Evolutionary conservation across 2,888 invertebrate species (phyloP).

Genomic region (Spodoptera picta): DNA sequence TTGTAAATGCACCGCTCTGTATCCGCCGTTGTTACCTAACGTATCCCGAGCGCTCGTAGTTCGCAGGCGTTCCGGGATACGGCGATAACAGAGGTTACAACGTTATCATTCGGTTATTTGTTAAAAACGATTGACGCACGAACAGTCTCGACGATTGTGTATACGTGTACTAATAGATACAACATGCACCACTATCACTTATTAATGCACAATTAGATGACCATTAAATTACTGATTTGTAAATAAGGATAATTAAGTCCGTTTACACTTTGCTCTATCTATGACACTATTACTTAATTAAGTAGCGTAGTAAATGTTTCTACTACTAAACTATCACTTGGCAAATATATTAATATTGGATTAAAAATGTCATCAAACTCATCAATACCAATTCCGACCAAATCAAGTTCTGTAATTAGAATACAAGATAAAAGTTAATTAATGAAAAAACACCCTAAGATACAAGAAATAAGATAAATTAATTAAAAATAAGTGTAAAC

Average conservation of each 20-base stretch:
- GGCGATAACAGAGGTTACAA: constrained; percentile 83
- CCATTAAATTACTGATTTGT: constrained; percentile 25
- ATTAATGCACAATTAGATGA: constrained; percentile 24
- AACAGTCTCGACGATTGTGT: constrained; percentile 76
- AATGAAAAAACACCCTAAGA: constrained; percentile 30
- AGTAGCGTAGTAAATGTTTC: no score
- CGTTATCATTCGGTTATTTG: constrained; percentile 83
- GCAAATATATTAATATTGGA: no score
- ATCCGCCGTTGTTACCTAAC: constrained; percentile 69
- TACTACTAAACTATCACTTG: no score
- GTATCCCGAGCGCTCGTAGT: constrained; percentile 72
- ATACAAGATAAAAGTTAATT: constrained; percentile 10
- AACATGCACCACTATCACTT: constrained; percentile 38
- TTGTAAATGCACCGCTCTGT: constrained; percentile 69
- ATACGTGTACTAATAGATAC: constrained; percentile 56
- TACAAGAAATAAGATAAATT: constrained; percentile 40
- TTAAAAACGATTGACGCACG: constrained; percentile 87
- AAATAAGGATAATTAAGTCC: constrained; percentile 34
- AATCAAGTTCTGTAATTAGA: constrained; percentile 8
- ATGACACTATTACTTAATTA: no score
- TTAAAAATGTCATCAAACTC: constrained; percentile 1
- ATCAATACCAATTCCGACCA: constrained; percentile 7
- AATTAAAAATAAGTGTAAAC: constrained; percentile 57
- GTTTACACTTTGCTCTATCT: background rate
- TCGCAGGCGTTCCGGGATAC: constrained; percentile 87